Evolutionary conservation across 2,797 vertebrate species (phyloP), one percentile per base, ranked within the genome.

Genomic region (Macrochelys suwanniensis): DNA sequence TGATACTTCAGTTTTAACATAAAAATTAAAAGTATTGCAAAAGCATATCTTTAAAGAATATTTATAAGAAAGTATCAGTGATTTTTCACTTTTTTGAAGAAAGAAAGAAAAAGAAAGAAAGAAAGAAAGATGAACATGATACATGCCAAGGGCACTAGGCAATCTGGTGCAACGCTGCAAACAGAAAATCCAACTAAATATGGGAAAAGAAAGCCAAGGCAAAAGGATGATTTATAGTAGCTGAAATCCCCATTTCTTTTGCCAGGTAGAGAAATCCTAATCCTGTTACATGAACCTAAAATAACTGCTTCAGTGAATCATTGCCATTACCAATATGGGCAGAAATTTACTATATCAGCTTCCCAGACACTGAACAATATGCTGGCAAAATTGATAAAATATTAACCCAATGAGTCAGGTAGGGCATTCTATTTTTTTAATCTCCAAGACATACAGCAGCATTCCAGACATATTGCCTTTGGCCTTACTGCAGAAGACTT

Each of bases 331-430:
- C 92, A 96, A 91, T 96, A 97, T 71, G 90, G 96, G 91, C 90
- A 98, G 97, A 97, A 98, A 97, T 97, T 97, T 96, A 97, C 93
- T 97, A 82, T 96, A 96, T 98, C 97, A 96, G 90, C 95, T 98
- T 98, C 96, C 96, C 96, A 98, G 97, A 98, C 98, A 97, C 94
- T 95, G 97, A 98, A 97, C 92, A 96, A 76, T 96, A 91, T 95
- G 86, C 96, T 97, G 96, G 97, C 96, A 98, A 91, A 88, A 95
- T 81, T 81, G 90, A 96, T 80, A 96, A 96, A 96, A 91, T 97
- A 89, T 76, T 97, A 93, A 93, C 65, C 90, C 76, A 87, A 79
- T 98, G 97, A 98, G 91, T 98, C 97, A 98, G 94, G 95, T 82
- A 95, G 87, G 80, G 68, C 85, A 85, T 94, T 91, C 92, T 94